A percentile compares a stretch with the other conserved stretches of the same genome.
phyloP scores from a whole-genome alignment of 2,113 vertebrate species.

The Malurus melanocephalus region DNA sequence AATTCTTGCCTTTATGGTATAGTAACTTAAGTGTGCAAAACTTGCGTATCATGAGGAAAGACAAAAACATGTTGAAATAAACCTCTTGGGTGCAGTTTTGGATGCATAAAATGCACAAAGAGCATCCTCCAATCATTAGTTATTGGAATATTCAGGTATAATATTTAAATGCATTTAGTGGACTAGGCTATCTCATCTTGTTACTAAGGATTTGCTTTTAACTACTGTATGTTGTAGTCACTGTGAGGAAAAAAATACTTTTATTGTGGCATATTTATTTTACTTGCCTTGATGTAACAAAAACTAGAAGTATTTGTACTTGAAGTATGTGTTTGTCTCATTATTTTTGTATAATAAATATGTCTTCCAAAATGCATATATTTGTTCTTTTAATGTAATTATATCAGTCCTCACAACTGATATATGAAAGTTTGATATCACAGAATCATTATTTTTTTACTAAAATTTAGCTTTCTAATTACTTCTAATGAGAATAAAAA shows the following conservation, averaged over 20 bases:
- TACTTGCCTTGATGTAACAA: background rate
- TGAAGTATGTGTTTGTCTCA: background rate
- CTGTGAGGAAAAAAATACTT: background rate
- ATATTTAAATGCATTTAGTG: background rate
- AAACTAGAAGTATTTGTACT: background rate
- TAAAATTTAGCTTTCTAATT: background rate
- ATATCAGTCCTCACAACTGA: background rate
- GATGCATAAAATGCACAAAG: background rate
- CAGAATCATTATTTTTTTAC: background rate
- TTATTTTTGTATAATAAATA: background rate
- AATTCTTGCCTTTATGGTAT: background rate
- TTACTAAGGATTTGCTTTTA: background rate
- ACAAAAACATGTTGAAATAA: background rate
- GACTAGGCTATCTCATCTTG: background rate
- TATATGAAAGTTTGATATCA: background rate
- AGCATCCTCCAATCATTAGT: background rate
- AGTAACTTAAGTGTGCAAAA: background rate
- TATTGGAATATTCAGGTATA: background rate
- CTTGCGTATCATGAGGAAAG: background rate
- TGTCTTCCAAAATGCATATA: background rate
- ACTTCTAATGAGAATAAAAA: background rate
- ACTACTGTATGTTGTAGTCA: background rate
- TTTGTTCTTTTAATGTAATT: background rate
- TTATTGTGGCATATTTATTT: background rate
- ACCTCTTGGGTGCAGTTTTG: background rate